Conservation (phyloP, 2,113 vertebrate genomes). For the Anoplopoma fimbria region DNA sequence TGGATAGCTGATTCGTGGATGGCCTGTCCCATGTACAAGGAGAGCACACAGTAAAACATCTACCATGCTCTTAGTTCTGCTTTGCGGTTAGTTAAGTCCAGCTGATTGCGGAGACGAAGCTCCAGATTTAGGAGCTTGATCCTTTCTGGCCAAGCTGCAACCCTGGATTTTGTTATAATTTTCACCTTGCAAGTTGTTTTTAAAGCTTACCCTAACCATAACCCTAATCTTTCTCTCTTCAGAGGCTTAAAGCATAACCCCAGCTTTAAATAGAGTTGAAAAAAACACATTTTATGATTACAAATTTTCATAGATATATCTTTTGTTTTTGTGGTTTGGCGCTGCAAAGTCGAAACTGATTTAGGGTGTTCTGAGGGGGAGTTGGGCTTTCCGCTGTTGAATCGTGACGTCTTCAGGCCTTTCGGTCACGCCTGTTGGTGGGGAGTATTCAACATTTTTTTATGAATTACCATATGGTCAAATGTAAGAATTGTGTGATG, state of each 20-base stretch:
- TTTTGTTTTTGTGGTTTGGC: constrained; percentile 59
- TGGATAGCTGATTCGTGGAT: constrained; percentile 43
- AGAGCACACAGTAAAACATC: constrained; percentile 46
- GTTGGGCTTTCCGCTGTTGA: constrained; percentile 36
- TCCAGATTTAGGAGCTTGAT: constrained; percentile 63
- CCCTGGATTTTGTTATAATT: constrained; percentile 65
- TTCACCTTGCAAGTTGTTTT: constrained; percentile 70
- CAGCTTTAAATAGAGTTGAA: constrained; percentile 64
- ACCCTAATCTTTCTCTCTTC: constrained; percentile 67
- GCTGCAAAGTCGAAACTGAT: constrained; percentile 43
- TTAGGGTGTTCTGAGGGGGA: constrained; percentile 61
- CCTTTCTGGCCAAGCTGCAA: constrained; percentile 44
- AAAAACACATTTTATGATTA: constrained; percentile 68
- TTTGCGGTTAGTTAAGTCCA: constrained; percentile 63
- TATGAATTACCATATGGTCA: constrained; percentile 52
- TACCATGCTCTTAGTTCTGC: constrained; percentile 42
- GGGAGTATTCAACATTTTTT: constrained; percentile 62
- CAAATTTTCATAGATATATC: constrained; percentile 53
- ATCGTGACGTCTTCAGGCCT: constrained; percentile 39
- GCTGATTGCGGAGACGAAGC: constrained; percentile 62
- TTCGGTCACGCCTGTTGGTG: constrained; percentile 44
- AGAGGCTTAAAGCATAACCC: constrained; percentile 50
- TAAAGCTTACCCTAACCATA: constrained; percentile 64
- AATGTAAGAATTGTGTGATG: constrained; percentile 61
- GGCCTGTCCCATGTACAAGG: constrained; percentile 40